Conservation (phyloP, 2,113 vertebrate species). For the Phoxinus phoxinus region DNA sequence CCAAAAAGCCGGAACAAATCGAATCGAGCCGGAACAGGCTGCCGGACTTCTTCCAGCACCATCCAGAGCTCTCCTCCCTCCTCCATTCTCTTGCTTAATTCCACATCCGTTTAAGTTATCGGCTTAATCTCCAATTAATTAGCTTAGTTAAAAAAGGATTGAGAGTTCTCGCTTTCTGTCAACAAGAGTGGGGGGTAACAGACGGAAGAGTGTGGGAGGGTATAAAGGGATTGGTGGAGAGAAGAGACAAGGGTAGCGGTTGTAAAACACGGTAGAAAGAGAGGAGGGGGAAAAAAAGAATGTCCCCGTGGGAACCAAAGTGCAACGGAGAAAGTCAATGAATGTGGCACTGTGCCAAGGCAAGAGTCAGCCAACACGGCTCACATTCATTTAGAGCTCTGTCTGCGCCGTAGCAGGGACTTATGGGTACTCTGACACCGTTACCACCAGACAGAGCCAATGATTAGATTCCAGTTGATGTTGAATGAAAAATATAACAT, state of each 20-base stretch:
- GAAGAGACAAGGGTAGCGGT: slow-evolving; percentile 22
- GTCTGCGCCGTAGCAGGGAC: not conserved
- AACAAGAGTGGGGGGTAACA: slow-evolving; percentile 40
- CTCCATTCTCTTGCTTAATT: slow-evolving; percentile 34
- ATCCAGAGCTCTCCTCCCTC: not conserved
- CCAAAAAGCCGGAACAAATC: slow-evolving; percentile 34
- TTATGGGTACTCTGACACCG: slow-evolving; percentile 24
- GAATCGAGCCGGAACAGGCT: not conserved
- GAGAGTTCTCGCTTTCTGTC: slow-evolving; percentile 46
- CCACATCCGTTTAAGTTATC: slow-evolving; percentile 48
- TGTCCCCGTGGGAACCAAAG: slow-evolving; percentile 54
- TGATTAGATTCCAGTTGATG: slow-evolving; percentile 33
- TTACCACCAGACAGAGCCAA: not conserved
- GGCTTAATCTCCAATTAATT: slow-evolving; percentile 67
- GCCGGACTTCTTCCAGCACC: not conserved
- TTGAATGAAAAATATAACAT: slow-evolving; percentile 26
- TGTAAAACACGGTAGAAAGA: slow-evolving; percentile 10
- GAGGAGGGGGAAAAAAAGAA: not conserved
- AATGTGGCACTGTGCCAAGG: slow-evolving; percentile 58
- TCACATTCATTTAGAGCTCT: slow-evolving; percentile 12
- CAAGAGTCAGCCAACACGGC: slow-evolving; percentile 12
- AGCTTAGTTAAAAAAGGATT: slow-evolving; percentile 53
- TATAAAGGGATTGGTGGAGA: slow-evolving; percentile 2
- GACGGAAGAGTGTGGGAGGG: slow-evolving; percentile 3
- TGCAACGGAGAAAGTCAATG: slow-evolving; percentile 65